Evolutionary conservation across 2,113 vertebrate genomes (phyloP), one percentile per base, ranked within the genome.

Genomic region (Pachypanchax playfairii): DNA sequence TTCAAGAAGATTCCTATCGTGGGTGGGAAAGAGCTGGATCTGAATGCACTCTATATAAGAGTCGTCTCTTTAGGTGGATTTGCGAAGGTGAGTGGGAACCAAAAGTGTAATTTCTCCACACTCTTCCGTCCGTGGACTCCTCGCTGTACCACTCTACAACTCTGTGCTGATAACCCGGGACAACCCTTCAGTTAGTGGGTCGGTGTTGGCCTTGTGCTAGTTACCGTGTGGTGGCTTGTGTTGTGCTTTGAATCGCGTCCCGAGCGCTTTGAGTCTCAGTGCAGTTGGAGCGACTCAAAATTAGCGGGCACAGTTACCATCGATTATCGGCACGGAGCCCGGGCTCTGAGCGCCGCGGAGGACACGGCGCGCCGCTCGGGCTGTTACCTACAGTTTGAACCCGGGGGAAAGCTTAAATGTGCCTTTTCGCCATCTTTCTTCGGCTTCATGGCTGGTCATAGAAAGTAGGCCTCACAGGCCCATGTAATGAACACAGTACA

Each of bases 1-100:
- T 98, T 99, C 87, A 96, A 93, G 88, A 99, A 98, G 93, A 93
- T 98, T 93, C 97, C 97, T 63, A 92, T 96, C 87, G 96, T 98
- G 93, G 95, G 94, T 92, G 97, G 96, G 88, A 97, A 93, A 92
- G 96, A 98, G 93, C 94, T 99, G 93, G 96, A 99, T 85, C 96
- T 99, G 70, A 94, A 93, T 85, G 92, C 95, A 91, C 96, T 99
- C 90, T 99, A 99, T 85, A 93, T 95, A 92, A 93, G 97, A 96
- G 96, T 99, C 91, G 96, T 95, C 90, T 93, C 96, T 93, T 94
- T 99, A 91, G 97, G 97, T 90, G 97, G 97, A 90, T 99, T 98
- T 91, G 95, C 95, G 79, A 99, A 99, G 97, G 97, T 98, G 95
- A 98, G 95, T 93, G 92, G 87, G 74, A 93, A 93, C 90, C 91